Base-by-base conservation (phyloP, 1,140 invertebrate genomes). In the Listronotus bonariensis region DNA sequence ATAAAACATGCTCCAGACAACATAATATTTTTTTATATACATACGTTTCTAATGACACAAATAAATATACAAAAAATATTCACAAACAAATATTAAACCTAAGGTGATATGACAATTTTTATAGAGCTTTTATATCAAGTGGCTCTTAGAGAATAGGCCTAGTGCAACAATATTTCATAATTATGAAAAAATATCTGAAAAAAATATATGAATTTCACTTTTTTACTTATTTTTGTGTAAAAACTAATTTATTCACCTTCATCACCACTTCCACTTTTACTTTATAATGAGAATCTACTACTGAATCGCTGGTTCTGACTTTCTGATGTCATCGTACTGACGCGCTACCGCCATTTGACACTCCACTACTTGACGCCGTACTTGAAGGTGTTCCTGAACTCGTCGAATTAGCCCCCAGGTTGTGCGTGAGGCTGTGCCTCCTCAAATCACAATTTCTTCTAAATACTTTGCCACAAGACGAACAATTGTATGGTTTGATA, bases 401-500 rank as follows among this genome's bases (percentile, higher is more conserved):
- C 15, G 45, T 14, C 8, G 34, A 36, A 36, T 12, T 58, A 17
- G 65, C 91, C 0, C 90, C 91, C 0, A 94, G 89, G 0, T 90
- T 88, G 73, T 95, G 93, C 0, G 92, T 95, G 34, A 93, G 76
- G 9, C 90, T 90, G 77, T 95, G 93, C 54, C 92, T 82, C 48
- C 92, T 81, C 7, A 95, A 81, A 76, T 95, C 92, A 77, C 92
- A 95, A 75, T 93, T 93, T 55, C 91, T 83, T 43, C 91, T 83
- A 74, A 93, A 94, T 0, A 93, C 91, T 73, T 94, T 95, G 32
- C 91, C 91, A 73, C 95, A 97, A 0, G 89, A 89, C 57, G 88
- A 90, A 74, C 95, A 97, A 74, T 96, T 90, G 81, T 96, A 96
- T 0, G 94, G 94, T 75, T 96, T 96, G 80, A 95, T 92, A 73